Conservation (phyloP, 1,140 invertebrate species). For the Drosophila virilis region DNA sequence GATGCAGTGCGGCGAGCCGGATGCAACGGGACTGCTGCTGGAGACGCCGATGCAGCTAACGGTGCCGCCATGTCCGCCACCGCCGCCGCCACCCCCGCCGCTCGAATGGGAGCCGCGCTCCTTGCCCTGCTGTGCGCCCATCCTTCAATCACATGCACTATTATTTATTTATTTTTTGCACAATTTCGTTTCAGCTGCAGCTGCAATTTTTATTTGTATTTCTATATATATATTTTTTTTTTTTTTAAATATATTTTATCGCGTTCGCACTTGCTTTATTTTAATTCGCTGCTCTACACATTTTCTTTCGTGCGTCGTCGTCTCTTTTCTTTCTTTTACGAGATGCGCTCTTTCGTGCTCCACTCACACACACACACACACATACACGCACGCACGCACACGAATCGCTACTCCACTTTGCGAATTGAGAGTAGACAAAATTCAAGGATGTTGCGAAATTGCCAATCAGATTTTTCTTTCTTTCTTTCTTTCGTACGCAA, state of each 20-base stretch:
- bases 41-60: conserved; percentile 77
- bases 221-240: conserved; percentile 21
- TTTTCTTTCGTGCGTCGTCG: conserved; percentile 52
- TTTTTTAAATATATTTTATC: conserved; percentile 43
- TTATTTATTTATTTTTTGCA: conserved; percentile 38
- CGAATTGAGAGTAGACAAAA: conserved; percentile 78
- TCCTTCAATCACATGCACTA: conserved; percentile 77
- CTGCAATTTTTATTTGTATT: conserved; percentile 37
- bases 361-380: conserved; percentile 30
- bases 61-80: conserved; percentile 53
- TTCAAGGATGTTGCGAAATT: conserved; percentile 73
- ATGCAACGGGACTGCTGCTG: conserved; percentile 71
- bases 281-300: conserved; percentile 69
- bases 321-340: conserved; percentile 52
- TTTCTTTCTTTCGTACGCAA: conserved; percentile 31
- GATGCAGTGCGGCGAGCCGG: conserved; percentile 74
- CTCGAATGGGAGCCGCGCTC: conserved; percentile 85
- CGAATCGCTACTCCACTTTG: conserved; percentile 60
- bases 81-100: conserved; percentile 56
- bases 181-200: conserved; percentile 44
- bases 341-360: conserved; percentile 47
- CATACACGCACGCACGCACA: conserved; percentile 30
- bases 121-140: conserved; percentile 96
- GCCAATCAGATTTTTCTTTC: conserved; percentile 42
- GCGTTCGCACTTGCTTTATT: conserved; percentile 64